A percentile compares a stretch with the other conserved stretches of the same genome.
Conservation (phyloP, 2,888 invertebrate species). For the Eristalinus sepulchralis region DNA sequence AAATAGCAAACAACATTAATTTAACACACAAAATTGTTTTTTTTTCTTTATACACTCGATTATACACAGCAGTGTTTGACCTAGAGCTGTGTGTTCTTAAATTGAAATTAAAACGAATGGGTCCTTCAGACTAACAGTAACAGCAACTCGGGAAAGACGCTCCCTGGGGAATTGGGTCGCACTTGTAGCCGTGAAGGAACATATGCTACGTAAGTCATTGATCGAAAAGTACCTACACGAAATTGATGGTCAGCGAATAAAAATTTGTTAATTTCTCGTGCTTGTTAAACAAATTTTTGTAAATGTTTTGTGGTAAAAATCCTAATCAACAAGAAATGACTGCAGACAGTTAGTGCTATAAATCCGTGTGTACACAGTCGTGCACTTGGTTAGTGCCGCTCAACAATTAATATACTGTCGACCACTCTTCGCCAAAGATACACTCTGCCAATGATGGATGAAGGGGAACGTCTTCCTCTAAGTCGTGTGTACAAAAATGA, state of each 20-base stretch:
- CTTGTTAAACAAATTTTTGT: conserved; percentile 56
- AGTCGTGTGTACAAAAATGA: conserved; percentile 57
- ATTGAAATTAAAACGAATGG: conserved; percentile 59
- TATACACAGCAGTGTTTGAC: conserved; percentile 56
- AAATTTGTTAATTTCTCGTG: conserved; percentile 32
- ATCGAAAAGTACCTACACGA: conserved; percentile 27
- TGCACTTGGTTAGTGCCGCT: conserved; percentile 46
- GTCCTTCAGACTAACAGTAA: conserved; percentile 60
- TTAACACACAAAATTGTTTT: conserved; percentile 26
- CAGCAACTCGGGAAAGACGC: conserved; percentile 28
- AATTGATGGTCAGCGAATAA: conserved; percentile 21
- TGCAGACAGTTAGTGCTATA: conserved; percentile 47
- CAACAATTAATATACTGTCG: conserved; percentile 63
- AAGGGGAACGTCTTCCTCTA: conserved; percentile 65
- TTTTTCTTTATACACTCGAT: conserved; percentile 36
- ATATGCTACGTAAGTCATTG: conserved; percentile 6
- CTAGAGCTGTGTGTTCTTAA: conserved; percentile 59
- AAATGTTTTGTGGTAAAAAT: conserved; percentile 56
- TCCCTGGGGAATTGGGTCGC: conserved; percentile 49
- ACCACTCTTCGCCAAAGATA: conserved; percentile 44
- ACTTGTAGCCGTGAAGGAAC: conserved; percentile 28
- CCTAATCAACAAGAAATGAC: conserved; percentile 62
- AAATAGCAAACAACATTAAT: conserved; percentile 29
- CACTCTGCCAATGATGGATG: conserved; percentile 61
- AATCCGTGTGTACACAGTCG: conserved; percentile 45